phyloP scores from a whole-genome alignment of 2,113 vertebrate genomes.

The Callipepla californica region DNA sequence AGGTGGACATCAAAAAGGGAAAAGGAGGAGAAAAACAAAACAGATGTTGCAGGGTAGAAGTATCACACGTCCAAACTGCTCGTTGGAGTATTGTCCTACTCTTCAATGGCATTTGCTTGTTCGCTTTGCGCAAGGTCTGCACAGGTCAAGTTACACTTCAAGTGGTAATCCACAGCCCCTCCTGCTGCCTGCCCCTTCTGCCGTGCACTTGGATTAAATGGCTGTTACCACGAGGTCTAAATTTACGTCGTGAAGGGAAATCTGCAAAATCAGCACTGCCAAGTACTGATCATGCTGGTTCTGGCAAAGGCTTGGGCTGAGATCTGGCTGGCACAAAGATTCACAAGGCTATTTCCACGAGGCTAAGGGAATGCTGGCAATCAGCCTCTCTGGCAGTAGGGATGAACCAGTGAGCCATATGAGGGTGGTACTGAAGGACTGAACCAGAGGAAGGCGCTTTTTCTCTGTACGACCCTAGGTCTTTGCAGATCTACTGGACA shows the following conservation, averaged over 20 bases:
- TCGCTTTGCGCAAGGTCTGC: conserved; percentile 49
- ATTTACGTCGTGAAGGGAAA: background rate
- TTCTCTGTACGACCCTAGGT: rapidly evolving
- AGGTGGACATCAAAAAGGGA: conserved; percentile 38
- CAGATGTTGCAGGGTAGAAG: conserved; percentile 33
- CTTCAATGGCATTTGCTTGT: conserved; percentile 29
- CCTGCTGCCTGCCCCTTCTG: background rate
- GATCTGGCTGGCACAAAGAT: background rate
- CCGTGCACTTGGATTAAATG: background rate
- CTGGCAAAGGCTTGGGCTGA: background rate
- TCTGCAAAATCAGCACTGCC: background rate
- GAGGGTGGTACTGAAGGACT: background rate
- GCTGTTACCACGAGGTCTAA: background rate
- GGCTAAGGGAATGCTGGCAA: rapidly evolving
- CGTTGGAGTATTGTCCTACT: background rate
- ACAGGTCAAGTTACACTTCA: conserved; percentile 43
- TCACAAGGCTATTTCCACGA: background rate
- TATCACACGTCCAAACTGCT: background rate
- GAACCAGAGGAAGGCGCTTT: background rate
- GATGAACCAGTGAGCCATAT: background rate
- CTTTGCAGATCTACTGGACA: background rate
- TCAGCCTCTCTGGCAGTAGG: background rate
- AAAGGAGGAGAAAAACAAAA: conserved; percentile 3
- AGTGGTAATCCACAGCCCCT: background rate
- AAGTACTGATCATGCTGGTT: rapidly evolving